A percentile compares a stretch with the other conserved stretches of the same genome.
phyloP scores from a whole-genome alignment of 2,113 vertebrate species.

The Siniperca knerii region DNA sequence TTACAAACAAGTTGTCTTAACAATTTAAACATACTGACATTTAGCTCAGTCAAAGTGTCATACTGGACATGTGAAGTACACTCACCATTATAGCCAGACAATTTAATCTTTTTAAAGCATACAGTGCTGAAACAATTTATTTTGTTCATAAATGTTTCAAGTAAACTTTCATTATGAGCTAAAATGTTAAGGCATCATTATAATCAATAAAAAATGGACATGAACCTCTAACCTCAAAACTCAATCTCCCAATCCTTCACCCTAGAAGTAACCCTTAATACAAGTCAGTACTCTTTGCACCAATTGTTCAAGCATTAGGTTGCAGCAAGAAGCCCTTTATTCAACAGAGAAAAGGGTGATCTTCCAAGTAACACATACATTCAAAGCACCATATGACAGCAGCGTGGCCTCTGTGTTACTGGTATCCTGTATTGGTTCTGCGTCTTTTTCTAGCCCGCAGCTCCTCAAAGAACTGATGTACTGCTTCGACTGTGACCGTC shows the following conservation, averaged over 20 bases:
- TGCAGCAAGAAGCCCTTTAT: constrained; percentile 49
- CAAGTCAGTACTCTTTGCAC: constrained; percentile 12
- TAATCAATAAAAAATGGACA: neutral
- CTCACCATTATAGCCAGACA: neutral
- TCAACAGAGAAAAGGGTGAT: neutral
- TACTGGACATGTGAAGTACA: neutral
- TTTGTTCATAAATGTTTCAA: constrained; percentile 29
- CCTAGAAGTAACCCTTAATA: neutral
- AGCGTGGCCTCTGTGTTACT: constrained; percentile 42
- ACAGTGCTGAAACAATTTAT: neutral
- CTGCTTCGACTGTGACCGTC: constrained; percentile 92
- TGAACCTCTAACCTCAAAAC: neutral
- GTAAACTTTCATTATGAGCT: constrained; percentile 24
- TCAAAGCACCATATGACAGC: constrained; percentile 28
- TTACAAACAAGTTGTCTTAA: constrained; percentile 4
- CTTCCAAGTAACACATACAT: constrained; percentile 15
- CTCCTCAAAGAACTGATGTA: constrained; percentile 93
- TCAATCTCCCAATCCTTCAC: neutral
- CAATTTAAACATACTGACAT: constrained; percentile 21
- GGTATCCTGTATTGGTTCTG: constrained; percentile 68
- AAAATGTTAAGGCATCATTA: constrained; percentile 53
- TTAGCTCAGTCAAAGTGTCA: constrained; percentile 1
- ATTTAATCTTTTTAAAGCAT: constrained; percentile 4
- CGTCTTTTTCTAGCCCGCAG: constrained; percentile 90
- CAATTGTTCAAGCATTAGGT: constrained; percentile 44